Evolutionary conservation across 2,888 invertebrate genomes (phyloP).

Genomic region (Phortica okadai): DNA sequence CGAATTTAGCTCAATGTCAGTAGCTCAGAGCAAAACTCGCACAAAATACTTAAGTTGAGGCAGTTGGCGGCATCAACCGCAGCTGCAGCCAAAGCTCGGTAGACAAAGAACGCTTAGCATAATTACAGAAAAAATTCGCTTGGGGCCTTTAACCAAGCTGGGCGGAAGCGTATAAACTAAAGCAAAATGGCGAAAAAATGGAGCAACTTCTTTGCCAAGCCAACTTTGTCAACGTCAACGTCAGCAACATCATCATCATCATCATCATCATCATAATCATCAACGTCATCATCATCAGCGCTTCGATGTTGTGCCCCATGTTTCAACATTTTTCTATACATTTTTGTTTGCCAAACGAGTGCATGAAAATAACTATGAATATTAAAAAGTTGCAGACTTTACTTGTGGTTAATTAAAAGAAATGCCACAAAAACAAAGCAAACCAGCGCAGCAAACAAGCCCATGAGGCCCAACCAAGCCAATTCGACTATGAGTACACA

Average conservation of each 20-base stretch:
- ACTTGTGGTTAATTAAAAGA: constrained; percentile 36
- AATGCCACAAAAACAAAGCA: constrained; percentile 15
- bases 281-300: neutral
- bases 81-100: constrained; percentile 2
- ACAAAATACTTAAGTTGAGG: too few species aligned
- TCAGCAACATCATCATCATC: neutral
- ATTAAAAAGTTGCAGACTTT: constrained; percentile 34
- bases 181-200: neutral
- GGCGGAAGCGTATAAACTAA: constrained; percentile 5
- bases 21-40: neutral
- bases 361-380: constrained; percentile 34
- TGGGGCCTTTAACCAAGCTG: constrained; percentile 23
- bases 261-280: neutral
- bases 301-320: neutral
- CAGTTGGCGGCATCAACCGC: neutral
- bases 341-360: constrained; percentile 12
- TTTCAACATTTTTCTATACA: neutral
- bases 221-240: neutral
- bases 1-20: constrained; percentile 36
- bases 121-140: constrained; percentile 33
- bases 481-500: too few species aligned
- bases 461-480: neutral
- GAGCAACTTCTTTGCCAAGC: neutral
- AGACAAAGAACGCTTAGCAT: constrained; percentile 34
- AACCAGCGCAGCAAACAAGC: neutral